A percentile compares a stretch with the other conserved stretches of the same genome.
phyloP scores from a whole-genome alignment of 2,888 invertebrate genomes.

The Petrolisthes cinctipes region DNA sequence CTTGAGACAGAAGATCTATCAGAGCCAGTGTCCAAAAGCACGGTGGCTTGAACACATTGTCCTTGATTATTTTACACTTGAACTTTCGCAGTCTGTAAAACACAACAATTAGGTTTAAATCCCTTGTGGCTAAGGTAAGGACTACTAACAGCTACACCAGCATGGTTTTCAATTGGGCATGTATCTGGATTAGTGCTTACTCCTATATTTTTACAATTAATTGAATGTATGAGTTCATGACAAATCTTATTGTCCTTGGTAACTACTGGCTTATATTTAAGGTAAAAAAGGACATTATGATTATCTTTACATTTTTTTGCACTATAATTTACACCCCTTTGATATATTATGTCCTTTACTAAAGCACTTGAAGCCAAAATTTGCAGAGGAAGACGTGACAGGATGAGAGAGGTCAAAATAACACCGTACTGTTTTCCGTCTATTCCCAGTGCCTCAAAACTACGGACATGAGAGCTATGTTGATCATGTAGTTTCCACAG shows the following conservation, averaged over 20 bases:
- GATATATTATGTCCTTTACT: not conserved
- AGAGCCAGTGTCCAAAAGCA: slow-evolving; percentile 23
- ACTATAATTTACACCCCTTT: slow-evolving; percentile 5
- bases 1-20: slow-evolving; percentile 33
- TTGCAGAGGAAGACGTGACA: slow-evolving; percentile 9
- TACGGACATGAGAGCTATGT: slow-evolving; percentile 7
- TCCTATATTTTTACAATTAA: not conserved
- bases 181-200: slow-evolving; percentile 2
- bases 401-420: not conserved
- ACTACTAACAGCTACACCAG: slow-evolving; percentile 14
- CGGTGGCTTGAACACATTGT: slow-evolving; percentile 24
- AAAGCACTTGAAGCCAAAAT: slow-evolving; percentile 32
- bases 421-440: slow-evolving; percentile 3
- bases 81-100: slow-evolving; percentile 28
- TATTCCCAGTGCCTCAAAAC: slow-evolving; percentile 23
- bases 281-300: not conserved
- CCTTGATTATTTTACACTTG: slow-evolving; percentile 9
- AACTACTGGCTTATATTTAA: not conserved
- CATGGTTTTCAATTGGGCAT: slow-evolving; percentile 9
- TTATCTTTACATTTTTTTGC: slow-evolving; percentile 17
- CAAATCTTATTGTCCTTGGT: not conserved
- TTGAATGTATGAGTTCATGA: not conserved
- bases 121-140: not conserved
- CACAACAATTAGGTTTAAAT: not conserved
- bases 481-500: slow-evolving; percentile 32